Evolutionary conservation across 2,888 invertebrate species (phyloP), one percentile per base, ranked within the genome.

Genomic region (Rhamphomyia laevipes): DNA sequence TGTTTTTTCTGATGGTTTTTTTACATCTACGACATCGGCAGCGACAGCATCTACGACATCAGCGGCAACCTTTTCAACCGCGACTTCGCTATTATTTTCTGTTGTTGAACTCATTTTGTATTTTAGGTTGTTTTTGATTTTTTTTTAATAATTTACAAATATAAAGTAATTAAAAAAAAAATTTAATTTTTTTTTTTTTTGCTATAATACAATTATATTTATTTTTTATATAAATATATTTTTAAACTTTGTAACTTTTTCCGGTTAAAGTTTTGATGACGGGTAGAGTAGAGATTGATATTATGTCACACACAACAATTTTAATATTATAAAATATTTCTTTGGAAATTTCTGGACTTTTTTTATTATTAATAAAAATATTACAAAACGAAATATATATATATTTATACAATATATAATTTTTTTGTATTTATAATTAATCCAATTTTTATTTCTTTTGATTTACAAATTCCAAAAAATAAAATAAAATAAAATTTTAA

Each of bases 41-140:
- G 57, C 57, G 52, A 61, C 59, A 43, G 60, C 60, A 51, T 62
- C 63, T 27, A 53, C 57, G 53, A 51, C 58, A 47, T 66, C 67
- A 63, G 74, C 74, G 63, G 76, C 75, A 67, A 80, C 76, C 75
- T 84, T 84, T 72, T 84, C 84, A 55, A 84, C 80, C 61, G 81
- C 82, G 66, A 84, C 82, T 72, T 84, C 83, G 55, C 74, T 71
- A 74, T 82, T 84, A 73, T 82, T 83, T 73, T 83, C 83, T 75
- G 82, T 83, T 58, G 67, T 63, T 72, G 84, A 77, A 78, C 84
- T 85, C 85, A 85, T 85, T 71, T 69, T 73, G 66, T 65, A 64
- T 69, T 61, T 64, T 58, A 65, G 63, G 61, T 49, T 38, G 55
- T 52, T 46, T 48, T 43, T 23, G 45, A 53, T 53, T 45, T 59